Percentiles rank a stretch among this genome's conserved stretches.
These are phyloP conservation scores for Nyctereutes procyonoides DNA, from an alignment of 2,113 vertebrate genomes.

Conservation along the genomic window DNA sequence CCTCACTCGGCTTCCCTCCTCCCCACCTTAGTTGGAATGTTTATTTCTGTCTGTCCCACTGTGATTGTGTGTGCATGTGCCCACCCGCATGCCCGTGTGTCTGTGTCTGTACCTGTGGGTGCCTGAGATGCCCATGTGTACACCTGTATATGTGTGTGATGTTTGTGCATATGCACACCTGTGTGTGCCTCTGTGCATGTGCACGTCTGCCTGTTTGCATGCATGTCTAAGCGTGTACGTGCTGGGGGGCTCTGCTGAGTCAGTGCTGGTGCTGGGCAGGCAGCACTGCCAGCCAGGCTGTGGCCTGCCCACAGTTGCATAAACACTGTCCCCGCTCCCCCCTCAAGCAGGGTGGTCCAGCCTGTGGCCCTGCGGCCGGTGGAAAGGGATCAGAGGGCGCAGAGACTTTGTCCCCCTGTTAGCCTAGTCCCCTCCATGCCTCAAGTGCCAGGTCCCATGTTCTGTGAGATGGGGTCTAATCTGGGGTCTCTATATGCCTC, in stretches of 20 bases:
- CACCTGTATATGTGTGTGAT: accelerated
- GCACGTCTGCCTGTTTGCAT: background rate
- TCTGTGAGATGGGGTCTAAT: background rate
- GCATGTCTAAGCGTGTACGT: background rate
- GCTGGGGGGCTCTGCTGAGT: slow-evolving; percentile 67
- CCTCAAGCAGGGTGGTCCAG: slow-evolving; percentile 76
- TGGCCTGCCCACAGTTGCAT: slow-evolving; percentile 75
- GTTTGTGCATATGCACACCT: accelerated
- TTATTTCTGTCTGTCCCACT: background rate
- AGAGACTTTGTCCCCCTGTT: background rate
- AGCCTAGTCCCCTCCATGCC: background rate
- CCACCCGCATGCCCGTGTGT: too few species aligned
- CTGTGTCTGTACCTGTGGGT: background rate
- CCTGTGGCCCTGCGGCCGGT: background rate
- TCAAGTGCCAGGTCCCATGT: background rate
- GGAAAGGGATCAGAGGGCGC: background rate
- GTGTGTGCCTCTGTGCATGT: background rate
- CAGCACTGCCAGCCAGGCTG: slow-evolving; percentile 52
- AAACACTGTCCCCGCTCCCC: slow-evolving; percentile 70
- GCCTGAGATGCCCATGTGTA: accelerated
- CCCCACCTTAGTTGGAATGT: accelerated
- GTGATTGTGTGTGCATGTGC: background rate
- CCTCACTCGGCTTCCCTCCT: background rate
- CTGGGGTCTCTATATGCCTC: background rate
- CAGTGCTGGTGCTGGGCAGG: slow-evolving; percentile 5